Conservation (phyloP, 2,888 invertebrate genomes). For the Cosmopolites sordidus region DNA sequence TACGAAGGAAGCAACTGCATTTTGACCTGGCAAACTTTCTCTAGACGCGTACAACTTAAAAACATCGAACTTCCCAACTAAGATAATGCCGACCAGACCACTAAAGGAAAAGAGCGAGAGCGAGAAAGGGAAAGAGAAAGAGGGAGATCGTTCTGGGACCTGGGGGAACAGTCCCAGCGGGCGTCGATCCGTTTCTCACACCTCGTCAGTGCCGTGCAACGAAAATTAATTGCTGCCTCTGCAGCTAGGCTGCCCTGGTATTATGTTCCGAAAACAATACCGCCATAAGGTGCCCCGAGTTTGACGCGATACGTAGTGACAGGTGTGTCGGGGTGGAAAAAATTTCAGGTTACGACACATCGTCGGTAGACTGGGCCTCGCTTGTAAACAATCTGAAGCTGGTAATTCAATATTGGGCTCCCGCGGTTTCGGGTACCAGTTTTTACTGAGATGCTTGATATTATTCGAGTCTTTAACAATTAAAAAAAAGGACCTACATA, state of each 20-base stretch:
- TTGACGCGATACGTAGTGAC: constrained; percentile 17
- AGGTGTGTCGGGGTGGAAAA: constrained; percentile 20
- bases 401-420: constrained; percentile 8
- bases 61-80: too few relatives aligned
- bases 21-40: too few relatives aligned
- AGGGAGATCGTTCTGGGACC: too few relatives aligned
- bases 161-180: too few relatives aligned
- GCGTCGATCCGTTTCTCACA: constrained; percentile 1
- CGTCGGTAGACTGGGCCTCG: constrained; percentile 7
- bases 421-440: background rate
- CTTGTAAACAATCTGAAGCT: constrained; percentile 19
- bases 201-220: background rate
- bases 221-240: background rate
- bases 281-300: background rate
- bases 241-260: background rate
- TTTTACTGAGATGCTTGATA: background rate
- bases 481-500: too few relatives aligned
- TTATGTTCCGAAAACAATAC: background rate
- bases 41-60: too few relatives aligned
- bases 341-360: constrained; percentile 17
- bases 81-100: too few relatives aligned
- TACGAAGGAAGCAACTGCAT: too few relatives aligned
- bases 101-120: too few relatives aligned
- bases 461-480: too few relatives aligned
- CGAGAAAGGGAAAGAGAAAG: too few relatives aligned